A percentile compares a stretch with the other conserved stretches of the same genome.
phyloP scores from a whole-genome alignment of 2,888 invertebrate species.

The Drosophila parthenogenetica region DNA sequence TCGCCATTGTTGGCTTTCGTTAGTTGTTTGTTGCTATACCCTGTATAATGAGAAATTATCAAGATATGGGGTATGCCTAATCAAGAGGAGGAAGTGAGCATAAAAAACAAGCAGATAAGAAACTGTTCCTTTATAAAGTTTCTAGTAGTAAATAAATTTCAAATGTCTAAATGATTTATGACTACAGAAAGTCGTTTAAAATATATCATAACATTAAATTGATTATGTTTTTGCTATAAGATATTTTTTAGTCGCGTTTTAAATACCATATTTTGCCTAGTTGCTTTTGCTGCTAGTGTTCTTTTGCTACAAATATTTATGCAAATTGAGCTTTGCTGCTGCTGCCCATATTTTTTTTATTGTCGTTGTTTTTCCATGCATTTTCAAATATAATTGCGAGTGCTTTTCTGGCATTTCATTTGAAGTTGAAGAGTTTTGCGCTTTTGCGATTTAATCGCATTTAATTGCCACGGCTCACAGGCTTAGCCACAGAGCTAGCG shows the following conservation, averaged over 20 bases:
- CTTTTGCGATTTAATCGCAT: conserved; percentile 74
- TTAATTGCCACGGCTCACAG: conserved; percentile 68
- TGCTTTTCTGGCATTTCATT: conserved; percentile 72
- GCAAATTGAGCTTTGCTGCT: conserved; percentile 61
- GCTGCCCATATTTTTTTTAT: conserved; percentile 56
- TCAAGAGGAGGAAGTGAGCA: neutral
- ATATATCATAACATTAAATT: neutral
- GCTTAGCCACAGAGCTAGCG: conserved; percentile 44
- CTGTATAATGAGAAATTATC: conserved; percentile 2
- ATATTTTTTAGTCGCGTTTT: neutral
- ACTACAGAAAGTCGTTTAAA: too few relatives aligned
- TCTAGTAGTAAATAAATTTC: neutral
- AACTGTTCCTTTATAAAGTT: neutral
- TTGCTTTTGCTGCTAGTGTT: conserved; percentile 33
- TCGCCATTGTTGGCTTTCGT: conserved; percentile 55
- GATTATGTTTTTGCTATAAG: neutral
- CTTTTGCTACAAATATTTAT: conserved; percentile 71
- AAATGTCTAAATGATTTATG: neutral
- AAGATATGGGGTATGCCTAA: conserved; percentile 13
- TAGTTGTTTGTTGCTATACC: conserved; percentile 41
- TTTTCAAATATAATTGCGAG: conserved; percentile 76
- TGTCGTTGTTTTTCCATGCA: conserved; percentile 61
- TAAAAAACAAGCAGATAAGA: neutral
- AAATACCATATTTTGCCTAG: neutral
- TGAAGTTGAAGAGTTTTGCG: conserved; percentile 73